Percentiles rank a stretch among this genome's conserved stretches.
These are phyloP conservation scores for Hirundo rustica DNA, from an alignment of 2,797 vertebrate species.

Conservation along the genomic window DNA sequence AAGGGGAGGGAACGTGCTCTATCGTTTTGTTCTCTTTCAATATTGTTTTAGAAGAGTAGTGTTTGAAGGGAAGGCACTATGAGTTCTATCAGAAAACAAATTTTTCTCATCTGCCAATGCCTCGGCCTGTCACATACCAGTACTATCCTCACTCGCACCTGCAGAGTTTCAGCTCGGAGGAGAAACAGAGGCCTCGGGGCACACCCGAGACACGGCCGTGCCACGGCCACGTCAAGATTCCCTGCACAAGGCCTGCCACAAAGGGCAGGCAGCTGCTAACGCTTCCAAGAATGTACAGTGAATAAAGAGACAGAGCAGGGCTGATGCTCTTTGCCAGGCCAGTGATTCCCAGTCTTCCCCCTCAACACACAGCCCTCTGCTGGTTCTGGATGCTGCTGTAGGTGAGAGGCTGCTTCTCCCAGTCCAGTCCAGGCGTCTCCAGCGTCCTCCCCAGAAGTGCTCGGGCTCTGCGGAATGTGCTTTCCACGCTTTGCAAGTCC, in stretches of 20 bases:
- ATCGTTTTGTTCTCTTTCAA: conserved; percentile 48
- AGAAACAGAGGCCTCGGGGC: not conserved
- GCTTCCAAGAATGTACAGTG: conserved; percentile 9
- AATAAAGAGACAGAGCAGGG: not conserved
- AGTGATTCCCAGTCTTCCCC: conserved; percentile 36
- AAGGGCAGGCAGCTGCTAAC: conserved; percentile 34
- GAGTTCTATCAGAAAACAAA: conserved; percentile 56
- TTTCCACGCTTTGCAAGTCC: not conserved
- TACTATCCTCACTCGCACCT: conserved; percentile 17
- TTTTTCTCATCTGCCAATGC: conserved; percentile 40
- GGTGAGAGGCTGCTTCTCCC: conserved; percentile 37
- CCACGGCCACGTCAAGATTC: not conserved
- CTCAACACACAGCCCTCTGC: conserved; percentile 47
- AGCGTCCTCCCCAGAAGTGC: not conserved
- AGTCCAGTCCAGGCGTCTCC: conserved; percentile 15
- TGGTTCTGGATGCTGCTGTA: not conserved
- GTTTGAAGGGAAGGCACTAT: conserved; percentile 64
- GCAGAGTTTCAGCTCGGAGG: conserved; percentile 1
- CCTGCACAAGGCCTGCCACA: conserved; percentile 14
- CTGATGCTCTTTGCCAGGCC: not conserved
- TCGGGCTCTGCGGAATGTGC: not conserved
- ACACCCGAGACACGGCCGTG: not conserved
- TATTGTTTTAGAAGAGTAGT: conserved; percentile 45
- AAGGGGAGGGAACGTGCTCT: not conserved
- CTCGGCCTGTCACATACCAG: conserved; percentile 15